These are phyloP conservation scores for Hepsetus odoe DNA, from an alignment of 2,113 vertebrate species.

Conservation along the genomic window DNA sequence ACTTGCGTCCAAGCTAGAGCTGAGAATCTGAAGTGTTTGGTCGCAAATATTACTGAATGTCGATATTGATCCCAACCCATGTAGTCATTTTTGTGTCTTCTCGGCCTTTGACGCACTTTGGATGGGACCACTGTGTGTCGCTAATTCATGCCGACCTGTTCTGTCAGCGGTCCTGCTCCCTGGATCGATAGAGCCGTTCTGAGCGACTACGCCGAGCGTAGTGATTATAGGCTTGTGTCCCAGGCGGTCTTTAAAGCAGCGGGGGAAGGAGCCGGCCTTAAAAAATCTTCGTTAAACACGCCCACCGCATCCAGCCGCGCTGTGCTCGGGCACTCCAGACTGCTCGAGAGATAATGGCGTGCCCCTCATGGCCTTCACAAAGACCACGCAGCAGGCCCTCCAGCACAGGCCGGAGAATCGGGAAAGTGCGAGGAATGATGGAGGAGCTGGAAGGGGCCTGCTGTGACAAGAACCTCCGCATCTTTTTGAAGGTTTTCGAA, in stretches of 20 bases:
- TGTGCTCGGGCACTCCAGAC: not conserved
- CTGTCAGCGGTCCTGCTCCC: not conserved
- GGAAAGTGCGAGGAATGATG: not conserved
- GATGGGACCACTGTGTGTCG: not conserved
- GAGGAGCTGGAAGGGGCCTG: not conserved
- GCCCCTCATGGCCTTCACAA: not conserved
- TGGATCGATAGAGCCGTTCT: constrained; percentile 4
- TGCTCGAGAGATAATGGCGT: not conserved
- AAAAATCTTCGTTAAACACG: not conserved
- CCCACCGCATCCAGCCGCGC: not conserved
- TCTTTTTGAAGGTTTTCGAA: constrained; percentile 5
- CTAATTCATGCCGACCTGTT: not conserved
- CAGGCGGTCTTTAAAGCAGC: constrained; percentile 1
- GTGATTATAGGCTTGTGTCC: constrained; percentile 5
- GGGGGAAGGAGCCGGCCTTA: not conserved
- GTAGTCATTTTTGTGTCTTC: not conserved
- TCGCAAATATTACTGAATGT: not conserved
- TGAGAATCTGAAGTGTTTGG: not conserved
- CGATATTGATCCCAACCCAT: not conserved
- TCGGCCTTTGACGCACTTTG: not conserved
- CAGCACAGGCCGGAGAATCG: not conserved
- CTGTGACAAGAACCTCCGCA: not conserved
- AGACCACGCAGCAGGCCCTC: not conserved
- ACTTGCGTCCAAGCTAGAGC: too few relatives aligned
- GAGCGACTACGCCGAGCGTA: not conserved